These are phyloP conservation scores for Eledona agricola DNA, from an alignment of 2,888 invertebrate genomes.

Conservation along the genomic window DNA sequence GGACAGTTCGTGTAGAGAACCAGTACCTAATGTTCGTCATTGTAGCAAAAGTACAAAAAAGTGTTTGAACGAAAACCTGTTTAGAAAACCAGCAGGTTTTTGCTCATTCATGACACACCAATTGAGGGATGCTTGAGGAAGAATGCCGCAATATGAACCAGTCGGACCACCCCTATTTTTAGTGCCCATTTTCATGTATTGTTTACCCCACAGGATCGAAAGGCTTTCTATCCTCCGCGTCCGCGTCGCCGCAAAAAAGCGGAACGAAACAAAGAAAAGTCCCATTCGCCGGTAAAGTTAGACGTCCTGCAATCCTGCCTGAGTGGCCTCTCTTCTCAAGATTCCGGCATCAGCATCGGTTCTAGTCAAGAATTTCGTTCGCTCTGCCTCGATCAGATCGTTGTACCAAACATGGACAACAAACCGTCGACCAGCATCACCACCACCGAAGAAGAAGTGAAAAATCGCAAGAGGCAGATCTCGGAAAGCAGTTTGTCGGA, in stretches of 20 bases:
- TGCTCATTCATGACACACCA: no score
- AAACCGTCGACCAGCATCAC: constrained; percentile 23
- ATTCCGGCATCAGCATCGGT: constrained; percentile 60
- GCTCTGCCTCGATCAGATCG: constrained; percentile 55
- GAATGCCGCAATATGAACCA: constrained; percentile 1
- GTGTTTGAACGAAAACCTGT: no score
- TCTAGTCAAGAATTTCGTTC: constrained; percentile 58
- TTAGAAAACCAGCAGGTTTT: no score
- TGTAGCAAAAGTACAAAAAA: no score
- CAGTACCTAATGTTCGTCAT: no score
- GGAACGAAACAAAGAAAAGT: constrained; percentile 39
- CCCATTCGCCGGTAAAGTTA: constrained; percentile 50
- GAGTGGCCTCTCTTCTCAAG: constrained; percentile 53
- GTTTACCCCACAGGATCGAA: constrained; percentile 67
- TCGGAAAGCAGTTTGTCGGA: constrained; percentile 55
- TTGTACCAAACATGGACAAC: constrained; percentile 48
- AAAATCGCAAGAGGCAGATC: constrained; percentile 45
- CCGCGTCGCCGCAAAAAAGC: constrained; percentile 62
- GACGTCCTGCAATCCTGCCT: constrained; percentile 58
- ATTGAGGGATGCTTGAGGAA: no score
- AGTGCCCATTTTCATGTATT: constrained; percentile 29
- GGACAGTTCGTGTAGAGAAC: no score
- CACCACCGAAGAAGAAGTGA: constrained; percentile 8
- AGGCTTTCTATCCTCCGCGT: constrained; percentile 74
- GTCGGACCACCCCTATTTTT: constrained; percentile 11